Evolutionary conservation across 2,888 invertebrate genomes (phyloP).

Genomic region (Neria commutata): DNA sequence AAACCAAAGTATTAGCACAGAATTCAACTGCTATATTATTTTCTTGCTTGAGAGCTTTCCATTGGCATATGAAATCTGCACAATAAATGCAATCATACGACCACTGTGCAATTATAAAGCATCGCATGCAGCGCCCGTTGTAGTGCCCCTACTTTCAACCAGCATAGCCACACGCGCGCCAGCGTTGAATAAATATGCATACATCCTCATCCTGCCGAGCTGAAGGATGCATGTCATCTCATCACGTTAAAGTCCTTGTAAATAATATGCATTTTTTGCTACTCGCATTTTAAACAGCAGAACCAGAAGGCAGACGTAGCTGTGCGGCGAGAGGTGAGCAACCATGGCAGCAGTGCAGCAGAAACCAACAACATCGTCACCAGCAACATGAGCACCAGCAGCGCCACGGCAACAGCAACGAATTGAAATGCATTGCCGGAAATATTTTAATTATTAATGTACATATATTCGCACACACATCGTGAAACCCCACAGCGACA

Average conservation of each 20-base stretch:
- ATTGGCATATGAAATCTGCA: no score
- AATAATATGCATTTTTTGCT: conserved; percentile 41
- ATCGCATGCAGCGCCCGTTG: not conserved
- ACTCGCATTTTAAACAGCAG: conserved; percentile 7
- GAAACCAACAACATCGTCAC: conserved; percentile 26
- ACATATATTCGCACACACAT: conserved; percentile 30
- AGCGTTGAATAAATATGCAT: not conserved
- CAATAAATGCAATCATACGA: no score
- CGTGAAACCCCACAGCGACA: no score
- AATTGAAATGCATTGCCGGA: conserved; percentile 41
- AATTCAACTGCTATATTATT: no score
- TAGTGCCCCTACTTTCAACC: not conserved
- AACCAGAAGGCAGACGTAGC: no score
- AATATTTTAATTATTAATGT: conserved; percentile 54
- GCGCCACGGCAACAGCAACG: conserved; percentile 29
- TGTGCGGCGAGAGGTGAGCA: not conserved
- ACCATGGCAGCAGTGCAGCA: conserved; percentile 35
- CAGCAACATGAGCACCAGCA: conserved; percentile 19
- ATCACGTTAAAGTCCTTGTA: conserved; percentile 36
- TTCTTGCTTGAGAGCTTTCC: no score
- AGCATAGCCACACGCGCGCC: not conserved
- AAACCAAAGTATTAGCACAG: no score
- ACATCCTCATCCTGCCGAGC: not conserved
- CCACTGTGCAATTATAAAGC: conserved; percentile 19
- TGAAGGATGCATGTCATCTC: not conserved